Evolutionary conservation across 2,113 vertebrate species (phyloP), one percentile per base, ranked within the genome.

Genomic region (Sialia sialis): DNA sequence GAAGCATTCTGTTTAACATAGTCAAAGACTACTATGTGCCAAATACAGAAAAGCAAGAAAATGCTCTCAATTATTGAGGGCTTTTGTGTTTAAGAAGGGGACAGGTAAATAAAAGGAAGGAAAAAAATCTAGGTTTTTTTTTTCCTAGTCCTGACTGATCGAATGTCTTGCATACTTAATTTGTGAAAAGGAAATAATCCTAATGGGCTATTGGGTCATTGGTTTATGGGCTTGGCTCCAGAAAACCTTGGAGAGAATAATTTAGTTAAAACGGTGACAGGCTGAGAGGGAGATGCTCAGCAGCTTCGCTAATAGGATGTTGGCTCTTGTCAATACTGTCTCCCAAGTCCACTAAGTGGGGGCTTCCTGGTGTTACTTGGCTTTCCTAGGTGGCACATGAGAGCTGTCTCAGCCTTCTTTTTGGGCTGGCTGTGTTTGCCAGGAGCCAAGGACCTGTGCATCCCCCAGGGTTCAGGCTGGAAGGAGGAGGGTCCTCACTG

Each of bases 181-280:
- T 77, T 85, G 39, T 83, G 66, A 54, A 64, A 81, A 92, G 67
- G 84, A 87, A 91, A 39, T 76, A 66, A 67, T 76, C 63, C 38
- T 70, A 76, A 70, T 80, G 43, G 20, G 21, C 64, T 79, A 1
- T 46, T 62, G 84, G 78, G 51, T 85, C 75, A 67, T 55, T 76
- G 59, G 46, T 80, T 93, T 80, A 56, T 77, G 78, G 70, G 87
- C 91, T 38, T 93, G 51, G 59, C 64, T 95, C 85, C 78, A 87
- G 62, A 63, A 94, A 85, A 69, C 22, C 34, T 67, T 48, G 58
- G 27, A 87, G 78, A 80, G 59, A 76, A 29, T 93, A 80, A 95
- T 77, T 89, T 51, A 32, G 54, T 94, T 95, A 76, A 78, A 95
- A 87, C 0, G 0, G 25, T 64, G 81, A 39, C 67, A 73, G 43